Base-by-base conservation (phyloP, 2,797 vertebrate genomes). In the Ataeniobius toweri region DNA sequence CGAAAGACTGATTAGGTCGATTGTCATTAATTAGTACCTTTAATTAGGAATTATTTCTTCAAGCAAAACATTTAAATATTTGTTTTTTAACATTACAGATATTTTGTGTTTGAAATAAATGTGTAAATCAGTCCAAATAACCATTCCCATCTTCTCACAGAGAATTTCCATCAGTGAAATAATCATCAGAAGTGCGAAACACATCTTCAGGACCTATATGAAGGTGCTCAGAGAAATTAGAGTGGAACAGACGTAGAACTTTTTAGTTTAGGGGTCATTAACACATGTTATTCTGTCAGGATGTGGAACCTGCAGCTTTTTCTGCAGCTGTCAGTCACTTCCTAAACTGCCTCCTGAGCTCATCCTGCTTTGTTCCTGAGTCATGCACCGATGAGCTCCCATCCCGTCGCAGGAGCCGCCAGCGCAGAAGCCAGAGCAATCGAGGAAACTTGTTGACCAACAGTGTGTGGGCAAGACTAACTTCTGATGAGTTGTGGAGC, bases 251-350 rank as follows among this genome's bases (percentile, higher is more conserved):
- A 58, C 7, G 16, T 44, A 39, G 31, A 0, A 59, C 39, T 20
- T 12, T 48, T 10, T 48, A 48, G 46, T 48, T 14, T 13, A 31
- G 10, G 6, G 5, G 2, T 36, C 0, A 39, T 74, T 74, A 70
- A 80, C 1, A 28, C 50, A 76, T 51, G n/a, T 55, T 0, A 63
- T 81, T 77, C 46, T 6, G 26, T 20, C 80, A 99, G 98, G 96
- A 96, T 0, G 97, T 98, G 59, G 98, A 99, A 88, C 95, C 98
- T 85, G 97, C 97, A 0, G 96, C 96, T 63, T 95, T 99, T 73
- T 99, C 98, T 0, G 96, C 96, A 0, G 97, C 98, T 74, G 97
- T 99, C 93, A 98, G 97, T 93, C 98, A 98, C 92, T 99, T 99
- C 94, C 95, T 99, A 65, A 99, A 99, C 88, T 99, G 98, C 94